phyloP scores from a whole-genome alignment of 2,113 vertebrate species.

The Talpa occidentalis region DNA sequence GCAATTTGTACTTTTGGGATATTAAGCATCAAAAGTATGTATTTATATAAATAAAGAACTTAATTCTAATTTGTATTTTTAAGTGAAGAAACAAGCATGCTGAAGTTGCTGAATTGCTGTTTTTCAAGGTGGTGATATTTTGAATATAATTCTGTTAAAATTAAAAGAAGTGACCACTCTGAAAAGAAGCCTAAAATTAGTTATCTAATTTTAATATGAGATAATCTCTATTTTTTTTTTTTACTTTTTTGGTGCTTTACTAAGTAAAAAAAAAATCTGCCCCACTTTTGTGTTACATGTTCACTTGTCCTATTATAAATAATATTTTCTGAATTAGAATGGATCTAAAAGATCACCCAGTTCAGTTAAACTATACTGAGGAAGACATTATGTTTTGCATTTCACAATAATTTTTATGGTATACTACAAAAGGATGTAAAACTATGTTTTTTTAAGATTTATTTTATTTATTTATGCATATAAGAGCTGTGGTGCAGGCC shows the following conservation, averaged over 20 bases:
- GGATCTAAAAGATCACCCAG: background rate
- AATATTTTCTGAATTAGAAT: conserved; percentile 21
- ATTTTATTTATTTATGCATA: no score
- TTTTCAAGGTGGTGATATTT: background rate
- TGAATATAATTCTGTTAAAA: background rate
- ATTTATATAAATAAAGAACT: background rate
- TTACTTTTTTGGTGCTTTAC: background rate
- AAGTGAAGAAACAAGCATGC: conserved; percentile 3
- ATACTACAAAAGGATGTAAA: background rate
- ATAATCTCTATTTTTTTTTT: background rate
- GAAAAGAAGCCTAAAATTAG: background rate
- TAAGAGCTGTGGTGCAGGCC: no score
- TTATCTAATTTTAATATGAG: conserved; percentile 30
- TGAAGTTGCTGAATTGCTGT: background rate
- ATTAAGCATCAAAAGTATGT: background rate
- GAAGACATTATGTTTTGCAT: background rate
- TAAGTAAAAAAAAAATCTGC: conserved; percentile 3
- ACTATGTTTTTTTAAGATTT: no score
- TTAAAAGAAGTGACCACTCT: background rate
- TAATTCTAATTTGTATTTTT: conserved; percentile 30
- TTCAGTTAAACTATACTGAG: background rate
- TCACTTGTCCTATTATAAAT: conserved; percentile 9
- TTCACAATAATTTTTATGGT: background rate
- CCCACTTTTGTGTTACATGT: background rate
- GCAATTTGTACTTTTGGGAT: background rate